Evolutionary conservation across 2,888 invertebrate genomes (phyloP).

Genomic region (Lepidocyrtoides sp.): DNA sequence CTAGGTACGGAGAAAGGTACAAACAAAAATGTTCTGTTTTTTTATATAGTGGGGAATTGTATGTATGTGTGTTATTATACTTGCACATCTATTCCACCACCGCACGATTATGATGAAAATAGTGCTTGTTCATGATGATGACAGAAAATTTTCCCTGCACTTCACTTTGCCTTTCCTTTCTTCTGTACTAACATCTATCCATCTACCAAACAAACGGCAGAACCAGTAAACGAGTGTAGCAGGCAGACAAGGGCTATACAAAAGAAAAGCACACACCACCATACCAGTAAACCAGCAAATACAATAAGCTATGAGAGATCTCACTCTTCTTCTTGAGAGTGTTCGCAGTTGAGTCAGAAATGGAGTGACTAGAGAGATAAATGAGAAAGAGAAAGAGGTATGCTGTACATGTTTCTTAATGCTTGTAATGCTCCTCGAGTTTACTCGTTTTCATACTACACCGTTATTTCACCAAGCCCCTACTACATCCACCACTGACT

Average conservation of each 20-base stretch:
- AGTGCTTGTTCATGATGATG: slow-evolving; percentile 58
- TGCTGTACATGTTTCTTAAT: background rate
- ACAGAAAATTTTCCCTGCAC: slow-evolving; percentile 63
- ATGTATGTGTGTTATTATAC: too few species aligned
- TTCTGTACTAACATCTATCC: slow-evolving; percentile 21
- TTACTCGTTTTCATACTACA: slow-evolving; percentile 2
- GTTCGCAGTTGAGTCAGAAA: slow-evolving; percentile 39
- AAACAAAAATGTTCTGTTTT: background rate
- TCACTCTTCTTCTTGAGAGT: slow-evolving; percentile 30
- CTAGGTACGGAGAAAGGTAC: background rate
- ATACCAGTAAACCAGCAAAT: background rate
- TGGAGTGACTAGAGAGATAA: slow-evolving; percentile 24
- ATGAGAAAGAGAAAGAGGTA: slow-evolving; percentile 29
- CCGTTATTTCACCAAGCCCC: slow-evolving; percentile 5
- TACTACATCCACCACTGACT: background rate
- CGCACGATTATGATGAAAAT: slow-evolving; percentile 26
- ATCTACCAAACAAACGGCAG: slow-evolving; percentile 28
- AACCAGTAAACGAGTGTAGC: background rate
- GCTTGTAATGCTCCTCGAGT: slow-evolving; percentile 19
- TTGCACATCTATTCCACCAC: too few species aligned
- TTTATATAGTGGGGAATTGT: background rate
- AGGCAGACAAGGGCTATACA: slow-evolving; percentile 7
- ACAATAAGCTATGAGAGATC: slow-evolving; percentile 15
- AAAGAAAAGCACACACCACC: background rate
- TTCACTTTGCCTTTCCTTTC: slow-evolving; percentile 61